Evolutionary conservation across 2,797 vertebrate genomes (phyloP).

Genomic region (Ptychadena robeensis): DNA sequence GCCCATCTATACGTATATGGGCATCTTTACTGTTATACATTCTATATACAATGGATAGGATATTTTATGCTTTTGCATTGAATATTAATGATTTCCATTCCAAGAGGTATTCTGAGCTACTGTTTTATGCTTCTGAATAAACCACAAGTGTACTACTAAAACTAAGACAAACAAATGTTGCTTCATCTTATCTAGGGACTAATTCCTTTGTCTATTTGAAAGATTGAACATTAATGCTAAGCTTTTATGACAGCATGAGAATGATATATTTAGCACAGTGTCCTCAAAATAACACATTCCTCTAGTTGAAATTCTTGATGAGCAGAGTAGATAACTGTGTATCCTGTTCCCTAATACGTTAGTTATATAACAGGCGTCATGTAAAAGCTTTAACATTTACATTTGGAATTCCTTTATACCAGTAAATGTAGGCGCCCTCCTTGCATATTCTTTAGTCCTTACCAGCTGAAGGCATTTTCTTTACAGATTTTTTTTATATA

Average conservation of each 20-base stretch:
- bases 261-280: not conserved
- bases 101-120: not conserved
- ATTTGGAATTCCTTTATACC: conserved; percentile 1
- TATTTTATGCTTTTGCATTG: too few species aligned
- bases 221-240: not conserved
- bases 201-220: not conserved
- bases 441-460: not conserved
- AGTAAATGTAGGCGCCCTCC: not conserved
- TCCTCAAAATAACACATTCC: not conserved
- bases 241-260: not conserved
- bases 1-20: too few species aligned
- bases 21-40: too few species aligned
- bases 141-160: not conserved
- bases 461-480: not conserved
- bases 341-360: not conserved
- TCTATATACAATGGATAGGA: too few species aligned
- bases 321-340: not conserved
- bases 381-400: not conserved
- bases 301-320: not conserved
- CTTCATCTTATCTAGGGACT: not conserved
- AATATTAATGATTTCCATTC: not conserved
- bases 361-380: not conserved
- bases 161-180: not conserved
- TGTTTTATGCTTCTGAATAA: too few species aligned
- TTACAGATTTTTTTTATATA: not conserved